These are phyloP conservation scores for Cylindroiulus punctatus DNA, from an alignment of 2,888 invertebrate species.

Conservation along the genomic window DNA sequence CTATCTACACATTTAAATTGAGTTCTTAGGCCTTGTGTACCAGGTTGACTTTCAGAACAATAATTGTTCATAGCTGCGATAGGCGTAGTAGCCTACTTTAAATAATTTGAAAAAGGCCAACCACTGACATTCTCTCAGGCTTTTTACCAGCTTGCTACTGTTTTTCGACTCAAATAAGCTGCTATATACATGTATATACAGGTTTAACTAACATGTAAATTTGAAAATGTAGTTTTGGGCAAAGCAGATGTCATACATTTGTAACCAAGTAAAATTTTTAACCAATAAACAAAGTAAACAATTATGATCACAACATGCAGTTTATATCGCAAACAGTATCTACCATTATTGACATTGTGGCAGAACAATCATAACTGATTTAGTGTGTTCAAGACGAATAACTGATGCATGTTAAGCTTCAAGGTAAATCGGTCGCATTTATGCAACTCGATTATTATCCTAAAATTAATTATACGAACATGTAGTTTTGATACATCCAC, in stretches of 20 bases:
- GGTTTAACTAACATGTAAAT: background rate
- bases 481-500: background rate
- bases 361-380: background rate
- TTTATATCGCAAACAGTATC: background rate
- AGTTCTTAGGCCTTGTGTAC: background rate
- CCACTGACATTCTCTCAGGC: background rate
- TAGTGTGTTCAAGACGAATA: background rate
- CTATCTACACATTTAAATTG: background rate
- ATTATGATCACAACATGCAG: background rate
- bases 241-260: background rate
- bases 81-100: conserved; percentile 25
- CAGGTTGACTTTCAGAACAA: background rate
- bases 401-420: background rate
- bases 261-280: background rate
- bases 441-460: background rate
- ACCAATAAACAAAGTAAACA: background rate
- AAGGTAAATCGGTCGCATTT: background rate
- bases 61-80: background rate
- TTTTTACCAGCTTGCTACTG: background rate
- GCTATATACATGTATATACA: too few species aligned
- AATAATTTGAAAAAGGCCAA: background rate
- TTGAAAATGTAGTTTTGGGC: background rate
- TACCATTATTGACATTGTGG: background rate
- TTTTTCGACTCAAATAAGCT: background rate
- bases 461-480: conserved; percentile 19